These are phyloP conservation scores for Nothobranchius kuhntae DNA, from an alignment of 2,113 vertebrate species.

Conservation along the genomic window DNA sequence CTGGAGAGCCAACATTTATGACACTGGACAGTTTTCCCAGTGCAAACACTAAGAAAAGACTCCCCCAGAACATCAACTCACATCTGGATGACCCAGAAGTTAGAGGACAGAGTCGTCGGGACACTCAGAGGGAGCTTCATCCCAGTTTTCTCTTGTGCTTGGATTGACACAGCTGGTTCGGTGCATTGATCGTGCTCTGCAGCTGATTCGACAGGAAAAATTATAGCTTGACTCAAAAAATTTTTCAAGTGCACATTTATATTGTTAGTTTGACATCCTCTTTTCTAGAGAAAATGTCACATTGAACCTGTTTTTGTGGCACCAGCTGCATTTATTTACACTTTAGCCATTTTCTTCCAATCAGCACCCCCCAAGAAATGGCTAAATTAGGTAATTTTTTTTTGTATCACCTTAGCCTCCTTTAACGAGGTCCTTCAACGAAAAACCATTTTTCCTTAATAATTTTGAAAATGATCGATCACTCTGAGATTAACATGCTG, in stretches of 20 bases:
- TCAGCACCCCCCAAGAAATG: slow-evolving; percentile 39
- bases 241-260: too few relatives aligned
- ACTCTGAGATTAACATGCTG: too few relatives aligned
- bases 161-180: slow-evolving; percentile 30
- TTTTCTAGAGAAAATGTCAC: too few relatives aligned
- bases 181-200: slow-evolving; percentile 1
- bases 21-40: slow-evolving; percentile 63
- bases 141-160: slow-evolving; percentile 39
- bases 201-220: not conserved
- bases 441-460: too few relatives aligned
- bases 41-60: slow-evolving; percentile 59
- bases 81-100: slow-evolving; percentile 73
- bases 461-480: too few relatives aligned
- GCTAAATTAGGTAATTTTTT: slow-evolving; percentile 70
- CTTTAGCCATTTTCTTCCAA: slow-evolving; percentile 26
- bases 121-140: slow-evolving; percentile 39
- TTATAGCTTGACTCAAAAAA: too few relatives aligned
- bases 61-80: slow-evolving; percentile 58
- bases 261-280: too few relatives aligned
- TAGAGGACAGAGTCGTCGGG: slow-evolving; percentile 38
- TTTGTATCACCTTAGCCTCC: slow-evolving; percentile 7
- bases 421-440: too few relatives aligned
- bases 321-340: slow-evolving; percentile 12
- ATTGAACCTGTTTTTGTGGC: not conserved
- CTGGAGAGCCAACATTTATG: slow-evolving; percentile 48